phyloP scores from a whole-genome alignment of 1,140 invertebrate genomes.

The Protaetia brevitarsis region DNA sequence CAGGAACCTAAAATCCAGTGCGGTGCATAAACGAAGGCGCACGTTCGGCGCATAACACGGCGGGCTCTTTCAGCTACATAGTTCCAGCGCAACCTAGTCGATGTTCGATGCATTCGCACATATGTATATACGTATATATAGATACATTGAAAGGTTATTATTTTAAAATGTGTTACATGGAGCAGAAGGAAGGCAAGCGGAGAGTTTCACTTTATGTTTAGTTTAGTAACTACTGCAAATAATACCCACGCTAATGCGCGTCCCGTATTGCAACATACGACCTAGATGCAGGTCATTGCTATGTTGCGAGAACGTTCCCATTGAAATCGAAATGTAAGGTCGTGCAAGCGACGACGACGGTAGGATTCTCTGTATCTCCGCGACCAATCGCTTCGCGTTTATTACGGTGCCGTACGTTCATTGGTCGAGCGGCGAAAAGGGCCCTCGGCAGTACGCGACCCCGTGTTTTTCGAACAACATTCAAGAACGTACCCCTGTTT shows the following conservation, averaged over 20 bases:
- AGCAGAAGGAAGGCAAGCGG: background rate
- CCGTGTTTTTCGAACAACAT: background rate
- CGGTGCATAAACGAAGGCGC: too few relatives aligned
- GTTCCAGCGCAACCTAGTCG: too few relatives aligned
- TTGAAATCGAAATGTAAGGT: conserved; percentile 50
- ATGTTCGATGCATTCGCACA: too few relatives aligned
- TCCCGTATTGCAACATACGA: conserved; percentile 45
- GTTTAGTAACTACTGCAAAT: conserved; percentile 24
- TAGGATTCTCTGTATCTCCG: conserved; percentile 26
- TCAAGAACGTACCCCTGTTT: conserved; percentile 7
- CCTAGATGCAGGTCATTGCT: conserved; percentile 51
- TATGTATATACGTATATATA: background rate
- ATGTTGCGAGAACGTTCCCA: conserved; percentile 47
- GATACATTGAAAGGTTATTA: conserved; percentile 5
- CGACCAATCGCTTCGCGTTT: background rate
- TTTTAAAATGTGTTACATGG: background rate
- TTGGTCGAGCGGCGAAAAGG: background rate
- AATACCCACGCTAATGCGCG: conserved; percentile 26
- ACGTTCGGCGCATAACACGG: too few relatives aligned
- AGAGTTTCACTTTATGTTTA: conserved; percentile 21
- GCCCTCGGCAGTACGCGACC: background rate
- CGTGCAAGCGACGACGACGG: conserved; percentile 29
- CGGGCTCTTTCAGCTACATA: too few relatives aligned
- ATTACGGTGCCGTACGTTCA: background rate
- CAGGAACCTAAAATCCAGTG: too few relatives aligned